These are phyloP conservation scores for Shargacucullia verbasci DNA, from an alignment of 2,888 invertebrate genomes.

Conservation along the genomic window DNA sequence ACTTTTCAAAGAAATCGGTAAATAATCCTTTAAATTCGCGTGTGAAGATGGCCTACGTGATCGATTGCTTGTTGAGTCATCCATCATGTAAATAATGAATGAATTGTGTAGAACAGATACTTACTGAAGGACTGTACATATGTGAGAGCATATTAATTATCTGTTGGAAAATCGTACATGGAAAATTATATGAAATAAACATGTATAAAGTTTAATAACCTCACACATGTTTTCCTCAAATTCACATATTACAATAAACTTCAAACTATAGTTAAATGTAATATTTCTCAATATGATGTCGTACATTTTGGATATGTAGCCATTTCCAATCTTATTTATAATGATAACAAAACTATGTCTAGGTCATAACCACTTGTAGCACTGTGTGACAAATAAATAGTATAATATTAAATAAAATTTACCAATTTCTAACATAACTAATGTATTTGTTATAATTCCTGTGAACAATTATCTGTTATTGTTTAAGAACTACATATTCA, in stretches of 20 bases:
- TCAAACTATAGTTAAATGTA: background rate
- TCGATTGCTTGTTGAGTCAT: conserved; percentile 31
- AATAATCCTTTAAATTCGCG: background rate
- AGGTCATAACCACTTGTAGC: conserved; percentile 19
- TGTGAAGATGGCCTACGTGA: conserved; percentile 47
- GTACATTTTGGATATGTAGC: background rate
- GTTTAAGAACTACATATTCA: too few relatives aligned
- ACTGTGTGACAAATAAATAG: background rate
- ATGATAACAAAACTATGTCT: conserved; percentile 36
- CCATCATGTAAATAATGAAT: conserved; percentile 21
- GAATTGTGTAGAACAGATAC: conserved; percentile 7
- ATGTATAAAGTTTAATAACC: too few relatives aligned
- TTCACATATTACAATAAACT: background rate
- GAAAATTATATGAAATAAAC: too few relatives aligned
- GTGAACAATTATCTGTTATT: too few relatives aligned
- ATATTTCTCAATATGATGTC: background rate
- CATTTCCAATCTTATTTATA: background rate
- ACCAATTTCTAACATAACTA: too few relatives aligned
- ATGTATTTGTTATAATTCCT: too few relatives aligned
- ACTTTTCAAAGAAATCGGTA: background rate
- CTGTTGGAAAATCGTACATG: too few relatives aligned
- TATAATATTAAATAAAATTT: too few relatives aligned
- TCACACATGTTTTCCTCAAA: too few relatives aligned
- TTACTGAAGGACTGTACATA: too few relatives aligned
- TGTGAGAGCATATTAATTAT: too few relatives aligned